Evolutionary conservation across 2,888 invertebrate species (phyloP).

Genomic region (Cancer borealis): DNA sequence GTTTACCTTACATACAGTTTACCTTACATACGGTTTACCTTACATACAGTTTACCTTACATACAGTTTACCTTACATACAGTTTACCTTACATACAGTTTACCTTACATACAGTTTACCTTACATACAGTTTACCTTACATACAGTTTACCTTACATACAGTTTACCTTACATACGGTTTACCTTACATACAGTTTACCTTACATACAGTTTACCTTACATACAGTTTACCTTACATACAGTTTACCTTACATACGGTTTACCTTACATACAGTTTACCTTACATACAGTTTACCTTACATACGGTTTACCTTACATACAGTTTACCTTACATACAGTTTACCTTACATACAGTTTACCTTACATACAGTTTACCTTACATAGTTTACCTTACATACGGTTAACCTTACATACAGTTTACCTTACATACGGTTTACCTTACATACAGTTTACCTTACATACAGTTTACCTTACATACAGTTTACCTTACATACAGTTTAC

Average conservation of each 20-base stretch:
- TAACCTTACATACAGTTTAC: background rate
- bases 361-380: background rate
- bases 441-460: background rate
- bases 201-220: background rate
- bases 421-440: background rate
- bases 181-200: background rate
- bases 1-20: too few relatives aligned
- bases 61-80: too few relatives aligned
- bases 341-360: background rate
- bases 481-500: background rate
- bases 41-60: background rate
- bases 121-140: background rate
- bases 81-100: background rate
- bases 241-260: background rate
- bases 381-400: background rate
- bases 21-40: background rate
- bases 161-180: background rate
- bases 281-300: background rate
- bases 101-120: background rate
- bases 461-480: too few relatives aligned
- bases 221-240: too few relatives aligned
- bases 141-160: background rate
- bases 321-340: too few relatives aligned
- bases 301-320: background rate
- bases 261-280: background rate